These are phyloP conservation scores for Tanaodytes sp. DNA, from an alignment of 2,888 invertebrate genomes.

Conservation along the genomic window DNA sequence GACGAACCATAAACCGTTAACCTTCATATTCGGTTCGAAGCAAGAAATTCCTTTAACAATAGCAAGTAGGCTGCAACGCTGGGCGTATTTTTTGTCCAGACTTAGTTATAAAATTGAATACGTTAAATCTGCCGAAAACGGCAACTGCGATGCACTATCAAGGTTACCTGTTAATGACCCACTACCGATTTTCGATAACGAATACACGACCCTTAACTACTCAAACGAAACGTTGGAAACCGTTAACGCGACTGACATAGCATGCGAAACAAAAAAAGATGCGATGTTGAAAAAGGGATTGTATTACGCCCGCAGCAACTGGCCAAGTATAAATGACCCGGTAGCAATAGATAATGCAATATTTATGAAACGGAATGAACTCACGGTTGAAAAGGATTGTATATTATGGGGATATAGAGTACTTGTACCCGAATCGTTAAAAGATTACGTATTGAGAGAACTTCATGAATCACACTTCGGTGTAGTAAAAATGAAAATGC, in stretches of 20 bases:
- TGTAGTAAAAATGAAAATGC: slow-evolving; percentile 58
- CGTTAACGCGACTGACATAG: neutral
- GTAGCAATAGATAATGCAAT: neutral
- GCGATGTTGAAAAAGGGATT: neutral
- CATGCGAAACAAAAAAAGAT: slow-evolving; percentile 19
- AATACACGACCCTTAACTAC: no score
- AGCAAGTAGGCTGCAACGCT: no score
- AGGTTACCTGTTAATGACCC: no score
- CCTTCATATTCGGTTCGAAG: no score
- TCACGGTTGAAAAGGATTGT: slow-evolving; percentile 5
- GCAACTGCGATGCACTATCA: no score
- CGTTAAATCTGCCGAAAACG: no score
- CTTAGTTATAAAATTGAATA: no score
- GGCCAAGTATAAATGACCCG: slow-evolving; percentile 13
- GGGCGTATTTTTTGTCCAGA: no score
- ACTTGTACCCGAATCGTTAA: slow-evolving; percentile 25
- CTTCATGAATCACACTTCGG: slow-evolving; percentile 56
- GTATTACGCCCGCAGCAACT: neutral
- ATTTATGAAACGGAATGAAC: neutral
- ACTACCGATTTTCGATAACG: no score
- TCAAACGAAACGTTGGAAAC: slow-evolving; percentile 8
- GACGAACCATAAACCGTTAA: no score
- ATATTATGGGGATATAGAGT: slow-evolving; percentile 30
- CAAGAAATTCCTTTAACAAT: no score
- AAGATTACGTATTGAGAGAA: slow-evolving; percentile 13